Evolutionary conservation across 2,113 vertebrate species (phyloP).

Genomic region (Oplegnathus fasciatus): DNA sequence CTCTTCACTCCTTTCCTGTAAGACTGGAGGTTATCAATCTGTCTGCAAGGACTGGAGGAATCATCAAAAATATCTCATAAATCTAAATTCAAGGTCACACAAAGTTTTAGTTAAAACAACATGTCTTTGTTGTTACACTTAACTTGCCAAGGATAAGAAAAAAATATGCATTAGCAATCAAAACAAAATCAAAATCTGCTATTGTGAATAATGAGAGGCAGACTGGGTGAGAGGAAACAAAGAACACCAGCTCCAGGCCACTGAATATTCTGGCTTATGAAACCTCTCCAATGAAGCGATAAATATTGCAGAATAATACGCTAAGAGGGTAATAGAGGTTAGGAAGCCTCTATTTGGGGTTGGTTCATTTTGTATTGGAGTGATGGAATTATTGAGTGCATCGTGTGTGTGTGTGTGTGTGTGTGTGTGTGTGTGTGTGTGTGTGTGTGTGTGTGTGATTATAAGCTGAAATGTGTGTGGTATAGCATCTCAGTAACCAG

Average conservation of each 20-base stretch:
- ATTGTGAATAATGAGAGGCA: background rate
- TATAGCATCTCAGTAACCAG: background rate
- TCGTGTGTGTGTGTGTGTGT: background rate
- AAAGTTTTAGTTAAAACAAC: background rate
- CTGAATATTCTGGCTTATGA: constrained; percentile 59
- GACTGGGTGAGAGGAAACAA: constrained; percentile 12
- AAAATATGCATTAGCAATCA: background rate
- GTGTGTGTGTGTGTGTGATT: constrained; percentile 16
- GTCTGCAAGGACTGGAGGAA: background rate
- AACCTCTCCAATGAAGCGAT: constrained; percentile 56
- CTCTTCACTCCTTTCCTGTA: background rate
- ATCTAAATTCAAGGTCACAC: background rate
- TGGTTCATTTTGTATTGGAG: constrained; percentile 37
- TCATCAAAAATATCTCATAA: background rate
- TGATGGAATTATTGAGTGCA: constrained; percentile 37
- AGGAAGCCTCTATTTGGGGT: constrained; percentile 47
- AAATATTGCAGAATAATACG: constrained; percentile 51
- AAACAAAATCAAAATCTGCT: background rate
- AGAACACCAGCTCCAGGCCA: constrained; percentile 18
- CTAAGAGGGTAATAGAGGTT: constrained; percentile 45
- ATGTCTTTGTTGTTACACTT: background rate
- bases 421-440: constrained; percentile 1
- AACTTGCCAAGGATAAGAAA: background rate
- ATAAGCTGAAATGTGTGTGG: background rate
- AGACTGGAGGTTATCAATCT: background rate